Conservation (phyloP, 2,888 invertebrate genomes). For the Thecophora atra region DNA sequence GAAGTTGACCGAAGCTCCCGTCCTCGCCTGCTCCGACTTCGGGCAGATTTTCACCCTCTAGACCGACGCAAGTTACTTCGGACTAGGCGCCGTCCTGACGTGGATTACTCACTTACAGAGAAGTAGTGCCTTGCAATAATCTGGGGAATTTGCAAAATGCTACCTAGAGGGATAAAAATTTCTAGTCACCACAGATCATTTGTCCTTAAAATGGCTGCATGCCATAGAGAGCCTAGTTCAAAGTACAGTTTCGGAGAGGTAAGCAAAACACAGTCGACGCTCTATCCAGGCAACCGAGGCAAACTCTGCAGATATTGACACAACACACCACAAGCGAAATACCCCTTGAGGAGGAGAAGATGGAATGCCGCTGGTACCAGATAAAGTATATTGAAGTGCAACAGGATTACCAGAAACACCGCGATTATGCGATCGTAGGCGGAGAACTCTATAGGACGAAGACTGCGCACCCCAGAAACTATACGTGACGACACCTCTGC, state of each 20-base stretch:
- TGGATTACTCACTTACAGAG: background rate
- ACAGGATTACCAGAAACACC: too few species aligned
- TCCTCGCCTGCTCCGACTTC: background rate
- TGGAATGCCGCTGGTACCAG: too few species aligned
- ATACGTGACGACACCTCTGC: too few species aligned
- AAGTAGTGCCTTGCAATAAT: constrained; percentile 1
- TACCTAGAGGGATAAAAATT: background rate
- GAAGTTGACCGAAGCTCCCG: background rate
- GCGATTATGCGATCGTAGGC: too few species aligned
- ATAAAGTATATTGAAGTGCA: too few species aligned
- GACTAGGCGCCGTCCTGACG: background rate
- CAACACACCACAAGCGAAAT: too few species aligned
- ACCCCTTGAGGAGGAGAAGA: too few species aligned
- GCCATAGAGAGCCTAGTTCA: background rate
- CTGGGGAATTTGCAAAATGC: background rate
- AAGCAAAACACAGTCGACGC: background rate
- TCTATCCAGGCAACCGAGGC: background rate
- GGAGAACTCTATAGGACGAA: too few species aligned
- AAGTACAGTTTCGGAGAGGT: background rate
- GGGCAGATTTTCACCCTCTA: background rate
- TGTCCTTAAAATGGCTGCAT: background rate
- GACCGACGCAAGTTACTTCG: background rate
- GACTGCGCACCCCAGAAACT: too few species aligned
- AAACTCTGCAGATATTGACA: background rate
- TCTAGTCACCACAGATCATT: background rate